Evolutionary conservation across 2,113 vertebrate genomes (phyloP).

Genomic region (Poicephalus meyeri): DNA sequence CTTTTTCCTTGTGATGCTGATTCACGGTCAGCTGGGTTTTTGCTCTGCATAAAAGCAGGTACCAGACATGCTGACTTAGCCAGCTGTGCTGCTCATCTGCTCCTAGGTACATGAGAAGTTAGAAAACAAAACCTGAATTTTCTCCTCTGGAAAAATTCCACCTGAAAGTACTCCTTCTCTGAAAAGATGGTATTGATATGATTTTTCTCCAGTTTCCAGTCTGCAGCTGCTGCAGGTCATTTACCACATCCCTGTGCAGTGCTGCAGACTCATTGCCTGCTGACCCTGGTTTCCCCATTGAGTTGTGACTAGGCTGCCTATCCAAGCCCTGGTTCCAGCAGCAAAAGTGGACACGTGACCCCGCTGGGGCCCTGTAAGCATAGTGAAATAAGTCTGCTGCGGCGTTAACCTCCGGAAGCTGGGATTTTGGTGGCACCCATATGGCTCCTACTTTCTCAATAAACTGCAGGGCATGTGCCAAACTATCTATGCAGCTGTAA

Average conservation of each 20-base stretch:
- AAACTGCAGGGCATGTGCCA: not conserved
- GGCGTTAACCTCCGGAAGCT: not conserved
- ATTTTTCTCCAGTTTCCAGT: not conserved
- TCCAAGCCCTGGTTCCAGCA: rapidly evolving
- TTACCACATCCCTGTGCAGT: not conserved
- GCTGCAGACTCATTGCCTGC: not conserved
- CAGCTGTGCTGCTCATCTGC: not conserved
- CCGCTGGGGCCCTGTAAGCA: not conserved
- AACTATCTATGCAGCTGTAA: not conserved
- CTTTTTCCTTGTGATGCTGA: not conserved
- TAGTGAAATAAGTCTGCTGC: not conserved
- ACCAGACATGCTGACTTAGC: not conserved
- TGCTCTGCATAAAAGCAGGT: not conserved
- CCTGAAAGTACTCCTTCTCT: not conserved
- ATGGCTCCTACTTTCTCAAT: not conserved
- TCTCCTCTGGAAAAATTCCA: not conserved
- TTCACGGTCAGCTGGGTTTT: not conserved
- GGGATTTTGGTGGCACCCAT: not conserved
- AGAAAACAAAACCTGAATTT: not conserved
- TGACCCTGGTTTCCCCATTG: not conserved
- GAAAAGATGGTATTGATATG: not conserved
- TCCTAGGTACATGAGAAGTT: not conserved
- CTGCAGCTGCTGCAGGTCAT: not conserved
- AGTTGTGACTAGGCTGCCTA: not conserved
- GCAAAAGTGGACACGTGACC: rapidly evolving